A percentile compares a stretch with the other conserved stretches of the same genome.
These are phyloP conservation scores for Caenorhabditis sulstoni DNA, from an alignment of 2,888 invertebrate genomes.

Conservation along the genomic window DNA sequence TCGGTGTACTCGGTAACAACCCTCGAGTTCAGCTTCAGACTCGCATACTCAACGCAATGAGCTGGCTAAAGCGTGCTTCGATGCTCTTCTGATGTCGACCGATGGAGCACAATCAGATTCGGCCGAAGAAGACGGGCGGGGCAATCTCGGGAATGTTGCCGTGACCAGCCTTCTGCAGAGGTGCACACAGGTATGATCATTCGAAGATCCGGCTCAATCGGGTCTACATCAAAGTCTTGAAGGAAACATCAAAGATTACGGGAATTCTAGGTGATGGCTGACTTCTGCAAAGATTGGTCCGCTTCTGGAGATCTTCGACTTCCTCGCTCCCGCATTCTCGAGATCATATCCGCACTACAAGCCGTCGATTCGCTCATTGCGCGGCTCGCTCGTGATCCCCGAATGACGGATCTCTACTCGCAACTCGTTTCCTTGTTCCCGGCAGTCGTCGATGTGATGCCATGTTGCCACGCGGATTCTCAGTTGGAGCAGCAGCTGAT, in stretches of 20 bases:
- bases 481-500: constrained; percentile 74
- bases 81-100: constrained; percentile 78
- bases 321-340: constrained; percentile 72
- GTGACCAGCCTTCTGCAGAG: constrained; percentile 66
- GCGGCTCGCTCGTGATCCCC: constrained; percentile 68
- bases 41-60: constrained; percentile 81
- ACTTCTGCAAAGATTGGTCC: constrained; percentile 69
- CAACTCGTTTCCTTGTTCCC: constrained; percentile 75
- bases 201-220: no score
- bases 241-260: background rate
- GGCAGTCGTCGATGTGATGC: constrained; percentile 75
- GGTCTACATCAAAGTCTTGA: no score
- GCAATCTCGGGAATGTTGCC: constrained; percentile 62
- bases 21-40: constrained; percentile 78
- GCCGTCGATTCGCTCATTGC: constrained; percentile 77
- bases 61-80: constrained; percentile 79
- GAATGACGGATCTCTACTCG: constrained; percentile 65
- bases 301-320: constrained; percentile 73
- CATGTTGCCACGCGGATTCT: constrained; percentile 73
- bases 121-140: constrained; percentile 40
- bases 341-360: constrained; percentile 76
- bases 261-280: constrained; percentile 50
- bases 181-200: constrained; percentile 63
- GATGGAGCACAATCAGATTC: constrained; percentile 43
- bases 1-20: constrained; percentile 51